Evolutionary conservation across 2,888 invertebrate genomes (phyloP), one percentile per base, ranked within the genome.

Genomic region (Spilosoma lubricipeda): DNA sequence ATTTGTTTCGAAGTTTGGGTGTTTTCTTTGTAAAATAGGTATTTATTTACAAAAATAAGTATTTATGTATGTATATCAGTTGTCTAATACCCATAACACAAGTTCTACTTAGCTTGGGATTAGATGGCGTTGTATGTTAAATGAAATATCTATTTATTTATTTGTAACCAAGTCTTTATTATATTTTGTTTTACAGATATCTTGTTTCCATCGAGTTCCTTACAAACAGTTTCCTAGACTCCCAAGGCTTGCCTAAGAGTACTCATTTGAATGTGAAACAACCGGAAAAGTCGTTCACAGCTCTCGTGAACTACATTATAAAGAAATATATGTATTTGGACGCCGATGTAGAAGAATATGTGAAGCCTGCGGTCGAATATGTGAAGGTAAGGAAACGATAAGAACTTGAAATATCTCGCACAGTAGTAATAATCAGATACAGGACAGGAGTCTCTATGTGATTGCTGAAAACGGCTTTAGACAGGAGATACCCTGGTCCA

Each of bases 341-440:
- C 84, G 96, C 98, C 0, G 97, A 98, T 86, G 97, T 98, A 0
- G 96, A 96, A 15, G 96, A 96, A 71, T 98, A 98, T 87, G 97
- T 98, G 0, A 97, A 97, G 84, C 98, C 98, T 0, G 97, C 97
- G 3, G 96, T 98, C 0, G 96, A 96, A 30, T 98, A 98, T 88
- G 89, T 97, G 15, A 96, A 97, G 94, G 97, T 97, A 90, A 86
- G 87, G 4, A 1, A 23, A 33, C 4, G 30, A 15, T 33, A n/a
- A 52, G 1, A 8, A 7, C 23, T 27, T 56, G 33, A 33, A 3
- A 33, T 33, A 33, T 33, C 33, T 33, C 33, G 33, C 33, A 33
- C 11, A 39, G 15, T 15, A 45, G 45, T 45, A 15, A 3, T 45
- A 15, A 45, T 45, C 15, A 45, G 15, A 45, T 7, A 45, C 15